Conservation (phyloP, 2,113 vertebrate species). For the Gadus macrocephalus region DNA sequence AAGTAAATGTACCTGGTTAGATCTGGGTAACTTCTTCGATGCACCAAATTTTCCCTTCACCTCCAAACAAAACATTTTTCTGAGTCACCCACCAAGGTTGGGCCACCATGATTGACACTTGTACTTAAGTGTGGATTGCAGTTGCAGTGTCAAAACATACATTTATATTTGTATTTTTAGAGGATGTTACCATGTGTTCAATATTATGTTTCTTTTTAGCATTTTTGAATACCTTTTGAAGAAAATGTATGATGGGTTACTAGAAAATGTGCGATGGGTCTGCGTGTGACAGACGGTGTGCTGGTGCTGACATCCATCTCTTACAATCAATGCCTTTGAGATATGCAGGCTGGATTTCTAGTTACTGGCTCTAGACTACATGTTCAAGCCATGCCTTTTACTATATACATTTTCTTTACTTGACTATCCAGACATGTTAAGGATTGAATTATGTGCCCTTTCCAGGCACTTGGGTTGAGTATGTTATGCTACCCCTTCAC, state of each 20-base stretch:
- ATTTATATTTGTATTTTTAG: conserved; percentile 24
- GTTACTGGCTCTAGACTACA: conserved; percentile 15
- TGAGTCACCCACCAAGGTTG: not conserved
- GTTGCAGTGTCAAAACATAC: conserved; percentile 45
- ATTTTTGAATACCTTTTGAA: conserved; percentile 37
- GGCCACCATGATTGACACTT: not conserved
- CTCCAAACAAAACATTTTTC: conserved; percentile 10
- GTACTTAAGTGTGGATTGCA: conserved; percentile 49
- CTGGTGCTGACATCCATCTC: conserved; percentile 18
- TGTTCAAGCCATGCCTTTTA: conserved; percentile 39
- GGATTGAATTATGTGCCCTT: conserved; percentile 13
- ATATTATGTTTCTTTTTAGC: conserved; percentile 30
- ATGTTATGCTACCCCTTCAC: conserved; percentile 14
- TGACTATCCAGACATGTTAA: not conserved
- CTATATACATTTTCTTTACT: conserved; percentile 15
- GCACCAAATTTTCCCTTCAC: conserved; percentile 23
- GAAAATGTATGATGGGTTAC: conserved; percentile 10
- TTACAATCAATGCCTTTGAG: conserved; percentile 44
- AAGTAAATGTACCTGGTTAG: conserved; percentile 87
- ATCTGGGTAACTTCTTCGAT: conserved; percentile 88
- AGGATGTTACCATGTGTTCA: conserved; percentile 23
- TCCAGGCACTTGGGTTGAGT: conserved; percentile 30
- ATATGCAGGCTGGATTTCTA: not conserved
- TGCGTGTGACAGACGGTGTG: not conserved
- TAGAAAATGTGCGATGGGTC: not conserved